These are phyloP conservation scores for Rhogogaster chlorosoma DNA, from an alignment of 2,888 invertebrate species.

Conservation along the genomic window DNA sequence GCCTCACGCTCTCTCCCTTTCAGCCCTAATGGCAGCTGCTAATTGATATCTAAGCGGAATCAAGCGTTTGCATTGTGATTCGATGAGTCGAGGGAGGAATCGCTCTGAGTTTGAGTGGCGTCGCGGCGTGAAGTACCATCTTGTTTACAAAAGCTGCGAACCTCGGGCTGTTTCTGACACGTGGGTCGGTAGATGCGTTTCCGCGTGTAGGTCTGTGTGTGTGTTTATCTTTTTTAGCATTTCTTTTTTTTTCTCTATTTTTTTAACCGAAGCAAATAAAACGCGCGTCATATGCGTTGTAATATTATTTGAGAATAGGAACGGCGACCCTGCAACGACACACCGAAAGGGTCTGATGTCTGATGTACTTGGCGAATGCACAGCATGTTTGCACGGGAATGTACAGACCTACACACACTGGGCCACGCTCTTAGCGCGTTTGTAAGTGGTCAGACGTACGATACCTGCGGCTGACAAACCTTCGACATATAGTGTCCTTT, in stretches of 20 bases:
- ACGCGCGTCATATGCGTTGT: constrained; percentile 61
- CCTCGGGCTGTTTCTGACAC: constrained; percentile 72
- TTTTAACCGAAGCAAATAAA: constrained; percentile 43
- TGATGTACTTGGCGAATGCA: not conserved
- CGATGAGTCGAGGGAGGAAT: constrained; percentile 38
- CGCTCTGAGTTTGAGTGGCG: constrained; percentile 38
- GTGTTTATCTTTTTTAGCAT: constrained; percentile 51
- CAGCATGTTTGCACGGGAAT: not conserved
- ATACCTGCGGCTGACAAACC: constrained; percentile 24
- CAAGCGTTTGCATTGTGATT: constrained; percentile 75
- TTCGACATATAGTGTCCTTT: constrained; percentile 25
- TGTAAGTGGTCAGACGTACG: constrained; percentile 9
- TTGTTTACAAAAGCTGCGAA: constrained; percentile 74
- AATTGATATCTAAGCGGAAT: constrained; percentile 76
- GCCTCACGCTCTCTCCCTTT: not conserved
- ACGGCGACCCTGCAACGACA: constrained; percentile 8
- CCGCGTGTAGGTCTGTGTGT: constrained; percentile 48
- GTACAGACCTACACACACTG: not conserved
- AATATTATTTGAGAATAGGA: constrained; percentile 55
- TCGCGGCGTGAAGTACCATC: constrained; percentile 44
- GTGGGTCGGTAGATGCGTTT: constrained; percentile 53
- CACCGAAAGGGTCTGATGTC: constrained; percentile 4
- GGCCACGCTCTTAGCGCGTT: not conserved
- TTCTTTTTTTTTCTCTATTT: constrained; percentile 49
- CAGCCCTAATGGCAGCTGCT: constrained; percentile 65